These are phyloP conservation scores for Buceros bicornis DNA, from an alignment of 2,797 vertebrate genomes.

Conservation along the genomic window DNA sequence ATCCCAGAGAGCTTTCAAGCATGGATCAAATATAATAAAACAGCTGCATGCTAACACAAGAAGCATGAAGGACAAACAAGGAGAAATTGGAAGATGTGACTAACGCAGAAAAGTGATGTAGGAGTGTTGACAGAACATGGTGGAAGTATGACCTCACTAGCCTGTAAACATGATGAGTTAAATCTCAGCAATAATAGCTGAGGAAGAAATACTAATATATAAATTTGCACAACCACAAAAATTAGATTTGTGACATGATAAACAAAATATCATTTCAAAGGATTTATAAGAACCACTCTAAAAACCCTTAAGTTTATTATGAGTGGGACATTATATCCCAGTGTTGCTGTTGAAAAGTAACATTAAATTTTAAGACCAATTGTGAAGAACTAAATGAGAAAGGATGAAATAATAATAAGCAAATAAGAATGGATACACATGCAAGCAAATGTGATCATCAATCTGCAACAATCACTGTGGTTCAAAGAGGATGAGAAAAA, in stretches of 20 bases:
- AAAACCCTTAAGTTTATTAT: neutral
- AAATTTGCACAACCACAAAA: neutral
- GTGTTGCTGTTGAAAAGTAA: neutral
- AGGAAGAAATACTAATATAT: neutral
- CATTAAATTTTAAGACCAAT: neutral
- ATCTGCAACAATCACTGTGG: neutral
- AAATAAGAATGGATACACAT: neutral
- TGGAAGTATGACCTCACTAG: neutral
- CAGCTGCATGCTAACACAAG: constrained; percentile 14
- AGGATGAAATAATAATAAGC: neutral
- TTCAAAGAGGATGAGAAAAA: neutral
- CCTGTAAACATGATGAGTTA: neutral
- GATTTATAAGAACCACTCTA: neutral
- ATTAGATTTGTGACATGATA: neutral
- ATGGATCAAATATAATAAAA: constrained; percentile 34
- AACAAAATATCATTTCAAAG: neutral
- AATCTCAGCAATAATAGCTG: neutral
- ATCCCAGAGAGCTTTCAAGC: neutral
- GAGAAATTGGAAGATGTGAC: constrained; percentile 32
- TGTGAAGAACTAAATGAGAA: neutral
- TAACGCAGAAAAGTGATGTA: constrained; percentile 1
- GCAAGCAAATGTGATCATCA: neutral
- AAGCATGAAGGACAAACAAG: constrained; percentile 53
- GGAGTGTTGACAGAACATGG: neutral
- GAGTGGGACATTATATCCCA: neutral